These are phyloP conservation scores for Phallusia fumigata DNA, from an alignment of 23 tunicate species.

Conservation along the genomic window DNA sequence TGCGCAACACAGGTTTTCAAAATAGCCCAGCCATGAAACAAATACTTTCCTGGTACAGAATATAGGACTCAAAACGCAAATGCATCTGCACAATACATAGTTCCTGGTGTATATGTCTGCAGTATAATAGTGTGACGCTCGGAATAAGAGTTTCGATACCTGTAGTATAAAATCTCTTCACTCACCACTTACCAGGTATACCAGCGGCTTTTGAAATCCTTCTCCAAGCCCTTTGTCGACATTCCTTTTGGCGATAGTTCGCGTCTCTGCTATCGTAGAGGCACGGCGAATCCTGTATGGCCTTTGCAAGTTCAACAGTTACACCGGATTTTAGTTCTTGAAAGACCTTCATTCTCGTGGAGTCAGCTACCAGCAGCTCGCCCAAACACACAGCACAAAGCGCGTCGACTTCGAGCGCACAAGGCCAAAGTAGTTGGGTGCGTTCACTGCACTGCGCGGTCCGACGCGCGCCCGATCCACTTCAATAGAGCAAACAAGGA, in stretches of 20 bases:
- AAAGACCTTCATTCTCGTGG: background rate
- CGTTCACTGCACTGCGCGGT: background rate
- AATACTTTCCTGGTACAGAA: too few species aligned
- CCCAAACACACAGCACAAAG: background rate
- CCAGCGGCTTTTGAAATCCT: background rate
- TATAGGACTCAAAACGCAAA: too few species aligned
- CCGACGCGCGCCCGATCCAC: constrained; percentile 3
- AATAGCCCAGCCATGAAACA: too few species aligned
- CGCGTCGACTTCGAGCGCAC: background rate
- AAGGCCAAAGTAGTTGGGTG: background rate
- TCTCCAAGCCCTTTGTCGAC: background rate
- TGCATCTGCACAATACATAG: too few species aligned
- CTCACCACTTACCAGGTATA: background rate
- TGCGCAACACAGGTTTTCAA: background rate
- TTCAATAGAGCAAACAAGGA: background rate
- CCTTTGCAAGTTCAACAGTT: background rate
- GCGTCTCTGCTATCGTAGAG: background rate
- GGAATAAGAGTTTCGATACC: too few species aligned
- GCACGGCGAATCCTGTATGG: background rate
- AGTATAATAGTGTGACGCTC: too few species aligned
- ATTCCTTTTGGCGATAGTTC: background rate
- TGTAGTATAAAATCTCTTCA: too few species aligned
- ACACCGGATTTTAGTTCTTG: background rate
- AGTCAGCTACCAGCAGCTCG: background rate
- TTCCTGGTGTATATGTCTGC: too few species aligned